These are phyloP conservation scores for Apodemia zela DNA, from an alignment of 2,888 invertebrate genomes.

Conservation along the genomic window DNA sequence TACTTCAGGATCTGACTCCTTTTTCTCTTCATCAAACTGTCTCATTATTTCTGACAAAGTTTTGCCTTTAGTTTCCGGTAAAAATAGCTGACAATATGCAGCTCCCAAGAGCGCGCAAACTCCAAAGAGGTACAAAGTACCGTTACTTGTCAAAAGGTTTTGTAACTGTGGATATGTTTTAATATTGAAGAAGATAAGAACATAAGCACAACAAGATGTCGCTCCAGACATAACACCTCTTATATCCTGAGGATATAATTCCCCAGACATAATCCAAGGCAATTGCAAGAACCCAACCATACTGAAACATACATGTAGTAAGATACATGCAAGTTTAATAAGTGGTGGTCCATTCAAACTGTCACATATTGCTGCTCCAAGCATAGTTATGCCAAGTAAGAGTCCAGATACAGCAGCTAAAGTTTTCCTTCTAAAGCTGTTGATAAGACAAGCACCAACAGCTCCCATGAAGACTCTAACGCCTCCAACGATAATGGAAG, in stretches of 20 bases:
- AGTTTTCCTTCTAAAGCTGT: conserved; percentile 81
- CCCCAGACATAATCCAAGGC: conserved; percentile 88
- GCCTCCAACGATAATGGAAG: conserved; percentile 85
- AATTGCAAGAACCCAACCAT: conserved; percentile 88
- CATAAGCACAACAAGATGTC: conserved; percentile 85
- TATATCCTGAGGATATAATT: conserved; percentile 84
- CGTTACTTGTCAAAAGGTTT: conserved; percentile 78
- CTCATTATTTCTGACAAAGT: conserved; percentile 84
- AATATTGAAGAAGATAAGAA: conserved; percentile 85
- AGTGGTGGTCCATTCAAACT: conserved; percentile 75
- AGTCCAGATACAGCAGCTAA: conserved; percentile 83
- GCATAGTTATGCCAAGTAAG: conserved; percentile 83
- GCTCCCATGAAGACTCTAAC: conserved; percentile 84
- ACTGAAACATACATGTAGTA: conserved; percentile 85
- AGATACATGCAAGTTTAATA: conserved; percentile 79
- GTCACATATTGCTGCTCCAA: conserved; percentile 82
- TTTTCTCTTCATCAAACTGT: conserved; percentile 75
- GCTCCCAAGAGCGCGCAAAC: conserved; percentile 81
- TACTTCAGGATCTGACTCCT: conserved; percentile 55
- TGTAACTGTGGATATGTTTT: conserved; percentile 85
- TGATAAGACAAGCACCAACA: conserved; percentile 83
- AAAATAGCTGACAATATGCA: conserved; percentile 79
- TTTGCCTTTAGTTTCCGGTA: conserved; percentile 86
- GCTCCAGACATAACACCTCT: conserved; percentile 85
- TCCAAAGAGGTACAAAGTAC: conserved; percentile 83